A percentile compares a stretch with the other conserved stretches of the same genome.
phyloP scores from a whole-genome alignment of 2,113 vertebrate genomes.

The Trematomus loennbergii region DNA sequence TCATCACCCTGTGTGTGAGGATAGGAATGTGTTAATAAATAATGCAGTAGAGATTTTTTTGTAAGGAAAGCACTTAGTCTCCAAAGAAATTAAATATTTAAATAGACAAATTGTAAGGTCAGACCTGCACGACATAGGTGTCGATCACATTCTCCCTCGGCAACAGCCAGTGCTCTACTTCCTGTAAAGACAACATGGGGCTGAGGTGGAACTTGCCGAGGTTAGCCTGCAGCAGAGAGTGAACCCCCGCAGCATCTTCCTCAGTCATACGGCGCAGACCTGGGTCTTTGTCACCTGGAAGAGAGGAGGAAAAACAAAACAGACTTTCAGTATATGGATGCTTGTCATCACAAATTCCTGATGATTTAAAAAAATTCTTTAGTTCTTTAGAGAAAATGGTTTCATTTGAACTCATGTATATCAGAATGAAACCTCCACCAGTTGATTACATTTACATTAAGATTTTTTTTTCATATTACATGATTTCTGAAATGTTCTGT shows the following conservation, averaged over 20 bases:
- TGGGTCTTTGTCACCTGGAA: constrained; percentile 87
- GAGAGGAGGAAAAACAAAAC: not conserved
- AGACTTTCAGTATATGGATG: not conserved
- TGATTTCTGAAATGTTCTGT: too few species aligned
- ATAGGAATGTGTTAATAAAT: not conserved
- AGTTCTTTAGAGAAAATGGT: too few species aligned
- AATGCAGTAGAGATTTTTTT: not conserved
- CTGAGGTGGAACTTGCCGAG: constrained; percentile 89
- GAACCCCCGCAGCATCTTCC: constrained; percentile 85
- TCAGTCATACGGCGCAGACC: constrained; percentile 90
- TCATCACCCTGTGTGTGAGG: constrained; percentile 79
- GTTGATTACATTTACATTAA: too few species aligned
- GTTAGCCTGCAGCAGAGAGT: constrained; percentile 85
- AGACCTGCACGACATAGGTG: constrained; percentile 95
- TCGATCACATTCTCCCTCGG: constrained; percentile 93
- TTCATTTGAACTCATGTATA: too few species aligned
- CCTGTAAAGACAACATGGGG: constrained; percentile 85
- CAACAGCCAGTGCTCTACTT: constrained; percentile 93
- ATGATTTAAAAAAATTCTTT: not conserved
- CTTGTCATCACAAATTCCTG: not conserved
- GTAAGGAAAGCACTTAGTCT: not conserved
- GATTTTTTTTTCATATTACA: too few species aligned
- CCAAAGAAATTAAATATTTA: not conserved
- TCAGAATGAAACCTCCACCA: too few species aligned
- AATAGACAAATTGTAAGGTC: constrained; percentile 37